Evolutionary conservation across 2,888 invertebrate genomes (phyloP), one percentile per base, ranked within the genome.

Genomic region (Pollenia angustigena): DNA sequence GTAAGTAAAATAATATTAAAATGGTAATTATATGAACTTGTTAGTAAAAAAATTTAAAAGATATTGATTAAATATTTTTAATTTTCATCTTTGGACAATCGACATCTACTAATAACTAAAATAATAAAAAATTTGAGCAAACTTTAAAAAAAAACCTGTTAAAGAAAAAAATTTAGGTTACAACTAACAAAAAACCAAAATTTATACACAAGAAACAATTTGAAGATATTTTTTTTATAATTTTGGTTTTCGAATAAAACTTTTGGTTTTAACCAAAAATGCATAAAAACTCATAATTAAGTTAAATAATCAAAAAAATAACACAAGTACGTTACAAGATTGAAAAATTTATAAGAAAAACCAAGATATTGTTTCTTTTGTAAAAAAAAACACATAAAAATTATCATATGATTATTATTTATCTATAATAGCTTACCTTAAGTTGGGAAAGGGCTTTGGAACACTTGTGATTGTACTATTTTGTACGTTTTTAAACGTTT

Each of bases 211-310:
- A 32, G 32, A 32, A 4, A 50, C 48, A 23, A 60, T 62, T n/a
- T 52, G 62, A 52, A 40, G n/a, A 46, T 23, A 23, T 16, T 18
- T 54, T 54, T 54, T 54, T 9, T 52, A 9, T 42, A 48, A 44
- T 48, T 9, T 52, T 52, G 32, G 7, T 32, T 69, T 69, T 40
- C 68, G 50, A 32, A 58, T 58, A 14, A 42, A 10, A 62, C 42
- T 52, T 68, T 68, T 32, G 40, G 23, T 23, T 68, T 50, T 32
- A 32, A n/a, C n/a, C 44, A 81, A 72, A 56, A 56, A 16, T 81
- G 80, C 80, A 72, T 72, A 52, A 80, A 81, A 72, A 66, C 23
- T 23, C 32, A 80, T 72, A 72, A 81, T 81, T 72, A 81, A 54
- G 54, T 18, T 56, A 44, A 56, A 72, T 52, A 18, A 42, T 50